Percentiles rank a stretch among this genome's conserved stretches.
phyloP scores from a whole-genome alignment of 1,140 invertebrate species.

The Tigriopus japonicus region DNA sequence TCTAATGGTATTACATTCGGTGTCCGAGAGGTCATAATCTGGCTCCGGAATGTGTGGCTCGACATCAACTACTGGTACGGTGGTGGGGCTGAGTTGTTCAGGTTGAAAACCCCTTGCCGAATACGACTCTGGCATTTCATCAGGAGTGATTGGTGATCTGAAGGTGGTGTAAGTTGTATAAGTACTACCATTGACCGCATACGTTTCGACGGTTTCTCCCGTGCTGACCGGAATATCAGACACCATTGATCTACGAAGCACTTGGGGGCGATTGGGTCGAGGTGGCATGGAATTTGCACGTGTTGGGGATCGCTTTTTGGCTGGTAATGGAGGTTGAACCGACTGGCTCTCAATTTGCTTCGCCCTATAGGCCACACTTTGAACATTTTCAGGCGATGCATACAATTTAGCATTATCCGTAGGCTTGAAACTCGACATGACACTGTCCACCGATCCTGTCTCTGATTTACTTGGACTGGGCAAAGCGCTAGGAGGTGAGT shows the following conservation, averaged over 20 bases:
- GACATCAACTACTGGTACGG: not conserved
- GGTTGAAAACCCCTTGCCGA: not conserved
- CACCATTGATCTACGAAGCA: not conserved
- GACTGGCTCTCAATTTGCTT: not conserved
- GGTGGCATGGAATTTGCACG: slow-evolving; percentile 12
- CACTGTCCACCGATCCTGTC: slow-evolving; percentile 20
- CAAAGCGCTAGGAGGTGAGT: not conserved
- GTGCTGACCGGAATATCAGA: not conserved
- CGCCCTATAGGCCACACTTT: slow-evolving; percentile 45
- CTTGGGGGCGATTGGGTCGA: not conserved
- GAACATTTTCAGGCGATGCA: slow-evolving; percentile 62
- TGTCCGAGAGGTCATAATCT: slow-evolving; percentile 42
- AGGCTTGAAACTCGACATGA: slow-evolving; percentile 55
- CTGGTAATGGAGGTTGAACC: not conserved
- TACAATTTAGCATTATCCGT: slow-evolving; percentile 64
- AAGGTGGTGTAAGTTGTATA: slow-evolving; percentile 15
- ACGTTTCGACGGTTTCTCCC: not conserved
- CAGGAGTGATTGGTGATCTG: slow-evolving; percentile 9
- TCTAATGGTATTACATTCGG: slow-evolving; percentile 18
- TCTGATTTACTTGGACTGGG: not conserved
- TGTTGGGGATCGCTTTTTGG: slow-evolving; percentile 12
- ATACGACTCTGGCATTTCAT: not conserved
- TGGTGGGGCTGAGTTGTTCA: not conserved
- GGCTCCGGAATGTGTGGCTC: slow-evolving; percentile 64
- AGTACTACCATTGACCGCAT: slow-evolving; percentile 8